A percentile compares a stretch with the other conserved stretches of the same genome.
These are phyloP conservation scores for Periophthalmodon schlosseri DNA, from an alignment of 2,113 vertebrate species.

Conservation along the genomic window DNA sequence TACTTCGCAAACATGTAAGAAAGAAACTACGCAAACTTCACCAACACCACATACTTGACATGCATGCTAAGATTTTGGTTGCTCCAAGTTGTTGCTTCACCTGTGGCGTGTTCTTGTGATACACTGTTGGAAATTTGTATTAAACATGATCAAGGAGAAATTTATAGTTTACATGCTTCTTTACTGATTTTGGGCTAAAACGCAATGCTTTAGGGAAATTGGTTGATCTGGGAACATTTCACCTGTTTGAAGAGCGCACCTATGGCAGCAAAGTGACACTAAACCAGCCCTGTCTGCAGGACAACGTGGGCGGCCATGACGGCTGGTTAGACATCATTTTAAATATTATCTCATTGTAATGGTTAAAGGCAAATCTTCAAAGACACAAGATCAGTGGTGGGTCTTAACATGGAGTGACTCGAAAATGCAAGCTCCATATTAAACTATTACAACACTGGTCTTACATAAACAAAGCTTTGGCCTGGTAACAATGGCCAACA, in stretches of 20 bases:
- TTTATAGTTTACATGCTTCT: slow-evolving; percentile 41
- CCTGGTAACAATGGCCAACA: slow-evolving; percentile 25
- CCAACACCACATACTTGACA: not conserved
- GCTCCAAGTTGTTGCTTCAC: not conserved
- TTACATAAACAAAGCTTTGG: slow-evolving; percentile 39
- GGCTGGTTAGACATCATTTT: slow-evolving; percentile 54
- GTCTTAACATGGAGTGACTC: slow-evolving; percentile 45
- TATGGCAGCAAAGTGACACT: slow-evolving; percentile 57
- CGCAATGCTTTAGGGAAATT: slow-evolving; percentile 57
- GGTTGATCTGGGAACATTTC: slow-evolving; percentile 63
- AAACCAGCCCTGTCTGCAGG: slow-evolving; percentile 64
- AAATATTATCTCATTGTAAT: slow-evolving; percentile 57
- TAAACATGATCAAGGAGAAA: slow-evolving; percentile 47
- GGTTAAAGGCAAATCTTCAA: slow-evolving; percentile 70
- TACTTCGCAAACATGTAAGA: no score
- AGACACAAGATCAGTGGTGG: slow-evolving; percentile 65
- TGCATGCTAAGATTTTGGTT: not conserved
- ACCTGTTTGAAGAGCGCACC: slow-evolving; percentile 59
- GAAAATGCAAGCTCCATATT: slow-evolving; percentile 45
- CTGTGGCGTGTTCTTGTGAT: slow-evolving; percentile 9
- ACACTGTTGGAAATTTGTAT: slow-evolving; percentile 43
- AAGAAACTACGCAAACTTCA: not conserved
- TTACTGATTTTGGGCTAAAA: slow-evolving; percentile 60
- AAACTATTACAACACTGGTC: slow-evolving; percentile 38
- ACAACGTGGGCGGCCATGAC: slow-evolving; percentile 65